Conservation (phyloP, 2,888 invertebrate genomes). For the Malacosoma neustria region DNA sequence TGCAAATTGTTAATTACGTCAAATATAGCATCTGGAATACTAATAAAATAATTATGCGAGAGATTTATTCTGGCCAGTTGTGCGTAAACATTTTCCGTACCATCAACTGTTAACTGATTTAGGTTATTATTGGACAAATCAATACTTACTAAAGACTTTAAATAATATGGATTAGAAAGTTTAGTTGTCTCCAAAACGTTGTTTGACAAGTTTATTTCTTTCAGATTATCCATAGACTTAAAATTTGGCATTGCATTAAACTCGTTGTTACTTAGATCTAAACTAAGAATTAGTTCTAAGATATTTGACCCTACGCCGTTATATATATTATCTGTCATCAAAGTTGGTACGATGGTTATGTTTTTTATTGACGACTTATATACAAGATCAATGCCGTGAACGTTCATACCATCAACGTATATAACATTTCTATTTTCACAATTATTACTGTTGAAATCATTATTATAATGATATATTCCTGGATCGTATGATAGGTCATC, state of each 20-base stretch:
- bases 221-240: slow-evolving; percentile 22
- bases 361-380: background rate
- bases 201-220: slow-evolving; percentile 27
- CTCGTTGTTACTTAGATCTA: slow-evolving; percentile 30
- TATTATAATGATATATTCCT: background rate
- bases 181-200: slow-evolving; percentile 28
- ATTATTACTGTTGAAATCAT: background rate
- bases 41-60: slow-evolving; percentile 34
- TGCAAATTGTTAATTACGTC: slow-evolving; percentile 25
- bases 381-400: background rate
- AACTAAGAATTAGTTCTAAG: slow-evolving; percentile 8
- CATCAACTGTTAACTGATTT: slow-evolving; percentile 16
- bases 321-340: too few relatives aligned
- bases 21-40: slow-evolving; percentile 31
- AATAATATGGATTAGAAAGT: slow-evolving; percentile 22
- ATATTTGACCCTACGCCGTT: too few relatives aligned
- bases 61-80: slow-evolving; percentile 30
- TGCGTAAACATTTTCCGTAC: slow-evolving; percentile 14
- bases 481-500: too few relatives aligned
- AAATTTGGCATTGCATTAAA: slow-evolving; percentile 21
- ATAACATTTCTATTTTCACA: background rate
- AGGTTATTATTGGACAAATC: slow-evolving; percentile 44
- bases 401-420: background rate
- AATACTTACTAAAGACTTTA: slow-evolving; percentile 23
- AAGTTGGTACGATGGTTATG: too few relatives aligned